Base-by-base conservation (phyloP, 1,140 invertebrate species). In the Prorops nasuta region DNA sequence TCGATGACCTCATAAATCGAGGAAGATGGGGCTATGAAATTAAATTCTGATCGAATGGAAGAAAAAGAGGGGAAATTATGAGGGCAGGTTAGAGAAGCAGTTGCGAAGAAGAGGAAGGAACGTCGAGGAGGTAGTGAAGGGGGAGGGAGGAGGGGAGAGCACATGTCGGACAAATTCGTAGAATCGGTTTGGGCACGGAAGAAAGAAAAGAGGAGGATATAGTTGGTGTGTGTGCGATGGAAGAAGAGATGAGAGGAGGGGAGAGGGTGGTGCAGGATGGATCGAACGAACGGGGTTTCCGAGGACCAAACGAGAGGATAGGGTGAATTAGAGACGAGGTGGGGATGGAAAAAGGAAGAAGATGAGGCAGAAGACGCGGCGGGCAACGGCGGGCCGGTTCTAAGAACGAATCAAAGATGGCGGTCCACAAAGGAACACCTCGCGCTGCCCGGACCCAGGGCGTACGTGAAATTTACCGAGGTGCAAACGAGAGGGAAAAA, bases 321-420 rank as follows among this genome's bases (percentile, higher is more conserved):
- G 9, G 42, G 32, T 28, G 53, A 37, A 52, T 36, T 17, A 49
- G 12, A 9, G 22, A 21, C 12, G 22, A 50, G 8, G 39, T 22
- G 44, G 43, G 31, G 1, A 32, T 18, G 20, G 44, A 24, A 16
- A 19, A 10, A n/a, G 18, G 28, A 38, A 21, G 38, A 21, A 8
- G 19, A 45, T 20, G 28, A 35, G 17, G 21, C 17, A 39, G 36
- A 49, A 22, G 35, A 41, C 22, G 15, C 34, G 28, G 15, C 21
- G 21, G 14, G 21, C 41, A 51, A 55, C 31, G 21, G 22, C 36
- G 41, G 16, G 56, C 37, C 51, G 59, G 63, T 71, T 71, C 67
- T 66, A 36, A 58, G 69, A 71, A 69, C 54, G 60, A 67, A 71
- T 69, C 62, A 63, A 64, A 67, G 51, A 63, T 66, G 64, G 62